Evolutionary conservation across 1,140 invertebrate genomes (phyloP).

Genomic region (Maconellicoccus hirsutus): DNA sequence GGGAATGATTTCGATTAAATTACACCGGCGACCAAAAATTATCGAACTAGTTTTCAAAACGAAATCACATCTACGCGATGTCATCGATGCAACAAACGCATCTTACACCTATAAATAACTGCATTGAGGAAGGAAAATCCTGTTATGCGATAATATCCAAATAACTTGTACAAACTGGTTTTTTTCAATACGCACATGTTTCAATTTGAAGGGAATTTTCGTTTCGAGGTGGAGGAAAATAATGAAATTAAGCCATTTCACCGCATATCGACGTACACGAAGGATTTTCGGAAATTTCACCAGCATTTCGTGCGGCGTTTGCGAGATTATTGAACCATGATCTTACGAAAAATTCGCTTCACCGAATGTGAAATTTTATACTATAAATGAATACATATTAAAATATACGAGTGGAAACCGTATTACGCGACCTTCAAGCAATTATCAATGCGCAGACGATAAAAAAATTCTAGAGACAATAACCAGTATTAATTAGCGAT

Average conservation of each 20-base stretch:
- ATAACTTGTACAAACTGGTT: constrained; percentile 9
- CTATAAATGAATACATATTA: not conserved
- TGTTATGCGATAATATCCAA: constrained; percentile 9
- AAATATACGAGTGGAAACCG: not conserved
- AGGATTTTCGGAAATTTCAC: no score
- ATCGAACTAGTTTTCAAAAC: no score
- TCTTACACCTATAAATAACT: constrained; percentile 5
- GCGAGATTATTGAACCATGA: not conserved
- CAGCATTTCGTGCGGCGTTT: not conserved
- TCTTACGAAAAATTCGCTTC: not conserved
- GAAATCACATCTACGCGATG: no score
- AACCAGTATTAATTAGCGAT: constrained; percentile 9
- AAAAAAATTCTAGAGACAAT: not conserved
- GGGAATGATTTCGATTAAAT: no score
- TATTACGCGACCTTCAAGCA: not conserved
- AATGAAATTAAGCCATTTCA: no score
- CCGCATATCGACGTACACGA: no score
- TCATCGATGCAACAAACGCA: not conserved
- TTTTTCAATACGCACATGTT: not conserved
- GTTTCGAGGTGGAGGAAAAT: no score
- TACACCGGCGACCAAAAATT: no score
- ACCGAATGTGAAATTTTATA: not conserved
- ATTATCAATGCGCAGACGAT: not conserved
- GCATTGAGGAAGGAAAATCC: constrained; percentile 4
- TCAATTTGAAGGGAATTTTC: no score